Conservation (phyloP, 2,113 vertebrate species). For the Cyanoliseus patagonus region DNA sequence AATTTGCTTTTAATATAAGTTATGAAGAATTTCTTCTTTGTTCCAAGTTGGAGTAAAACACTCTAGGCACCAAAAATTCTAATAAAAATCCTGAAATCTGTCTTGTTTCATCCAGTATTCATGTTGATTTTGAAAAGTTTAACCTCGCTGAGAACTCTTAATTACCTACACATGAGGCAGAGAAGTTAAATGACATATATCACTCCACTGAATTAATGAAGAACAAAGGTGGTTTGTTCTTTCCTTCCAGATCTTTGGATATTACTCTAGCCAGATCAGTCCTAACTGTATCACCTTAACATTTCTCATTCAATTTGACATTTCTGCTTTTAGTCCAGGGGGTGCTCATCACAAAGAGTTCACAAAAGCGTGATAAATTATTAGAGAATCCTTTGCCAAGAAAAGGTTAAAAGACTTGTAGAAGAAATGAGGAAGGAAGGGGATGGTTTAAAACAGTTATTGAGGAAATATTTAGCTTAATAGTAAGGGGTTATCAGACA, state of each 20-base stretch:
- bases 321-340: neutral
- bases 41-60: neutral
- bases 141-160: neutral
- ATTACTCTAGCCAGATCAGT: neutral
- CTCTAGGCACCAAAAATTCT: neutral
- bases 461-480: neutral
- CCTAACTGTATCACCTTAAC: neutral
- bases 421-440: neutral
- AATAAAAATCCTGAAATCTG: neutral
- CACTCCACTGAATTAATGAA: neutral
- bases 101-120: neutral
- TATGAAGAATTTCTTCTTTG: neutral
- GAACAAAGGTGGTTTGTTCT: neutral
- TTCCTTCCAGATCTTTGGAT: neutral
- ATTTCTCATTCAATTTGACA: rapidly evolving
- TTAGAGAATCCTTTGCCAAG: neutral
- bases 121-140: neutral
- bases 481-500: neutral
- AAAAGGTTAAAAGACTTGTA: neutral
- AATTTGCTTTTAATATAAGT: neutral
- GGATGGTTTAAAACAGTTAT: neutral
- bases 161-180: neutral
- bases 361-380: neutral
- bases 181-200: neutral
- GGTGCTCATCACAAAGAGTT: neutral